Evolutionary conservation across 1,140 invertebrate genomes (phyloP).

Genomic region (Mya arenaria): DNA sequence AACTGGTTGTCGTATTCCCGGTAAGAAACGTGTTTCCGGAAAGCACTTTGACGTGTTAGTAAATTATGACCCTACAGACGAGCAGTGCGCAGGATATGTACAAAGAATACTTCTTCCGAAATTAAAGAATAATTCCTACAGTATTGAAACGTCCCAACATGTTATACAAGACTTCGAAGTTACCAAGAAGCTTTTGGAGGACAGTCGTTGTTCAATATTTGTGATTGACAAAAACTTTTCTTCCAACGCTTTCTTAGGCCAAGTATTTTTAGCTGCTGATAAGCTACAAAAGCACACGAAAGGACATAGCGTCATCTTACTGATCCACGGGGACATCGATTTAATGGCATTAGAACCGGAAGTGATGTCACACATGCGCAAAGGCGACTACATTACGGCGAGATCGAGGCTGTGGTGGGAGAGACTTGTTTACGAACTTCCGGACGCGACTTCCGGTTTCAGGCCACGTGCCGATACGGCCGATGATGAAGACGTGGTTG

Average conservation of each 20-base stretch:
- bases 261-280: background rate
- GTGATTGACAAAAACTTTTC: conserved; percentile 47
- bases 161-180: conserved; percentile 45
- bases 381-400: conserved; percentile 49
- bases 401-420: conserved; percentile 47
- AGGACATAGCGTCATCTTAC: conserved; percentile 28
- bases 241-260: conserved; percentile 14
- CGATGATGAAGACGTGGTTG: conserved; percentile 33
- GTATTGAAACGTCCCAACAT: conserved; percentile 31
- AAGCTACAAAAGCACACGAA: background rate
- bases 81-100: conserved; percentile 9
- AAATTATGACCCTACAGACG: conserved; percentile 12
- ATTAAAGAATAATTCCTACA: conserved; percentile 35
- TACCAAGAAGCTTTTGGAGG: conserved; percentile 31
- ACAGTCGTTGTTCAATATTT: conserved; percentile 44
- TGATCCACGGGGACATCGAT: conserved; percentile 39
- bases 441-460: conserved; percentile 10
- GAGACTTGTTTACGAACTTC: conserved; percentile 48
- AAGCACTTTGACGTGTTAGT: conserved; percentile 43
- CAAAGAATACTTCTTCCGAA: conserved; percentile 19
- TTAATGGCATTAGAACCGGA: conserved; percentile 43
- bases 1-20: conserved; percentile 35
- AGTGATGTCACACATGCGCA: conserved; percentile 38
- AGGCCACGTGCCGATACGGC: background rate
- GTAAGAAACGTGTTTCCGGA: conserved; percentile 1